Evolutionary conservation across 2,113 vertebrate genomes (phyloP).

Genomic region (Petrocephalus microphthalmus): DNA sequence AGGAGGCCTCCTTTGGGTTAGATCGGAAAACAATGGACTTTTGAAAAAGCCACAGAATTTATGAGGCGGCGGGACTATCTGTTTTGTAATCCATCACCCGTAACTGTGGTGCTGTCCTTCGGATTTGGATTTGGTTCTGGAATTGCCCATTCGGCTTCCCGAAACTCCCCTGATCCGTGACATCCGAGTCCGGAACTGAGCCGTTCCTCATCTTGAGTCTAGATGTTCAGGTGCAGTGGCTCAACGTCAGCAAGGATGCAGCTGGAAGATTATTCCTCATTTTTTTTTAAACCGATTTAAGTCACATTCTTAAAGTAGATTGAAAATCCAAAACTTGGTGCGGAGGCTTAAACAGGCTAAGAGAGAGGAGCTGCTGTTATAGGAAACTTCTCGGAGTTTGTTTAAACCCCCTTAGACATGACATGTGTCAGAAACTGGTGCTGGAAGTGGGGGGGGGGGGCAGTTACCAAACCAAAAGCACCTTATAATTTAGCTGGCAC

Average conservation of each 20-base stretch:
- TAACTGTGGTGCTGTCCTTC: neutral
- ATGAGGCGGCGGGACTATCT: neutral
- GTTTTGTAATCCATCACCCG: neutral
- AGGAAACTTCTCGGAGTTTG: neutral
- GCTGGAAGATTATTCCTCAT: conserved; percentile 39
- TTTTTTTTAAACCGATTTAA: conserved; percentile 5
- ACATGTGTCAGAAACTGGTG: neutral
- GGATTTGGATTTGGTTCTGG: neutral
- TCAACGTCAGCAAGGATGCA: conserved; percentile 38
- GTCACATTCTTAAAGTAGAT: neutral
- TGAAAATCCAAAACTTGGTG: conserved; percentile 11
- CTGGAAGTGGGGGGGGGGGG: neutral
- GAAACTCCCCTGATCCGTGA: neutral
- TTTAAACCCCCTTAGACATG: neutral
- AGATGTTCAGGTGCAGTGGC: conserved; percentile 41
- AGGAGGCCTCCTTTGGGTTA: neutral
- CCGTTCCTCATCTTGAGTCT: conserved; percentile 30
- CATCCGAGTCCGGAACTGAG: conserved; percentile 36
- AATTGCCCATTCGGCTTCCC: neutral
- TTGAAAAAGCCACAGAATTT: neutral
- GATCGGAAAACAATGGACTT: neutral
- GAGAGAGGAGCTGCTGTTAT: neutral
- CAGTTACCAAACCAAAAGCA: neutral
- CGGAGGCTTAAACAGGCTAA: conserved; percentile 16
- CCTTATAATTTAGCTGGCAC: neutral